Base-by-base conservation (phyloP, 2,797 vertebrate species). In the Syndactyla subalaris region DNA sequence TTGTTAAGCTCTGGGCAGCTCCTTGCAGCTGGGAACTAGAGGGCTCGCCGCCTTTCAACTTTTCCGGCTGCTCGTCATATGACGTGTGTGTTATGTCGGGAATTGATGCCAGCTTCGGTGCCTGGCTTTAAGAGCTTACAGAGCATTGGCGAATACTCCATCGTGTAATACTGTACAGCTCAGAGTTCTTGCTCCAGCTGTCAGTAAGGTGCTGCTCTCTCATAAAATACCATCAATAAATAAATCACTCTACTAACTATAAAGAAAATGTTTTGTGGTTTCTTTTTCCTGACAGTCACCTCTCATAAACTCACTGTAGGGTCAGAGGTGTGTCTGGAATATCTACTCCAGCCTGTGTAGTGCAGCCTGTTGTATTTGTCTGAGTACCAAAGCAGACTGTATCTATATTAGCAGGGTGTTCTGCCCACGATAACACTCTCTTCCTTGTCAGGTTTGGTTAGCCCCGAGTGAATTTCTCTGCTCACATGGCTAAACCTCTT, bases 81-180 rank as follows among this genome's bases (percentile, higher is more conserved):
- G 27, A 2, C 49, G 27, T 6, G 24, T 13, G 36, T 4, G 61
- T 20, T 20, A 4, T 1, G 30, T 4, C 23, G 48, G 39, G 71
- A 49, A 24, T 3, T 3, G 30, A 5, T 36, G 68, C 34, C 65
- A 5, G 0, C 52, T 22, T 26, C 17, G 1, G 45, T 14, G 57
- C 61, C 55, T 4, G 41, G 26, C 39, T 49, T 51, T 11, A 2
- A 4, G 75, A 57, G 48, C 15, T 73, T 14, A 21, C 57, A 1
- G 32, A 15, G 32, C 2, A 2, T 29, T 73, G 65, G 43, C 48
- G 26, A 38, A 19, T 20, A 5, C 19, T 43, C 36, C 6, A 1
- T 5, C 16, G 11, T 41, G 5, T 43, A 4, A 34, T 17, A 12
- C 32, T 2, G 21, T 14, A 7, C 54, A 24, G 72, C 32, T 58